Evolutionary conservation across 1,140 invertebrate genomes (phyloP), one percentile per base, ranked within the genome.

Genomic region (Mamestra configurata): DNA sequence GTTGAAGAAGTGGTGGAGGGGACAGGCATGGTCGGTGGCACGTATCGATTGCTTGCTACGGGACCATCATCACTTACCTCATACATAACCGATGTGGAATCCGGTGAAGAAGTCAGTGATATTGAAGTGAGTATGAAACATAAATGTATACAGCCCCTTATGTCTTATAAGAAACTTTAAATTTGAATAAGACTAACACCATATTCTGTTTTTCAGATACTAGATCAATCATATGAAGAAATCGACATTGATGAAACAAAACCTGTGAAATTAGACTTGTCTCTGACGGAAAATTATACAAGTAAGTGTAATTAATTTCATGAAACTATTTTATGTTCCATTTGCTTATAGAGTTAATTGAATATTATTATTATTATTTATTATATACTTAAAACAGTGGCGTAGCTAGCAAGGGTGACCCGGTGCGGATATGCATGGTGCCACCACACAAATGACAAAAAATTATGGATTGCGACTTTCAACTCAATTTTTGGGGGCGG

Each of bases 101-200:
- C 93, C 8, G 95, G 95, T 43, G 96, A 96, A 43, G 96, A 96
- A 83, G 94, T 95, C 70, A 96, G 96, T 79, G 96, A 96, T 81
- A 93, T 96, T 79, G 96, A 96, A 86, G 96, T 96, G 70, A 82
- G 66, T 61, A 24, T 37, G 15, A 66, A 55, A 37, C 20, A 22
- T 4, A 66, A 27, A 22, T 20, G 15, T 49, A 37, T 57, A 24
- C 6, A 15, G 8, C 2, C 0, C 57, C 13, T 15, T 31, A 59
- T 0, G 7, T 37, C 11, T 13, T 13, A 43, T 13, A 43, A 43
- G 40, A 11, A 43, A 43, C 40, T 43, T 6, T n/a, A n/a, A n/a
- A 35, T 7, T 8, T 4, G 15, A 46, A n/a, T n/a, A n/a, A 35
- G 7, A 70, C 53, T 46, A 66, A 40, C 35, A 18, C 75, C n/a